Base-by-base conservation (phyloP, 2,888 invertebrate species). In the Nymphalis urticae region DNA sequence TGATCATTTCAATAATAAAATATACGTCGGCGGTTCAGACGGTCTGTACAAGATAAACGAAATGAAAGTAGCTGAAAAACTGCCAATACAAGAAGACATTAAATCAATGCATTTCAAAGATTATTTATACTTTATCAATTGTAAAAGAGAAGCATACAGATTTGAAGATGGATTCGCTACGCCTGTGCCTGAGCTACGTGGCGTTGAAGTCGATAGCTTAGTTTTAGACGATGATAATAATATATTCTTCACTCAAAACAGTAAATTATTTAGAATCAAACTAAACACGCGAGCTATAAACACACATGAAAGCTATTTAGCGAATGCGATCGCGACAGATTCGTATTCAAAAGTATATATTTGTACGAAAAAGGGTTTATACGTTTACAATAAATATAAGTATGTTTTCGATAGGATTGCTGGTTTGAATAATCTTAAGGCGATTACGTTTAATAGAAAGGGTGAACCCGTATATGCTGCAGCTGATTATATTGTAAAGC, bases 361-460 rank as follows among this genome's bases (percentile, higher is more conserved):
- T 1, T 80, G 84, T 62, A 81, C 89, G 0, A 82, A 77, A 1
- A 82, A 82, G 62, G 91, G 90, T 1, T 66, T 90, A 0, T 90
- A 82, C 62, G 79, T 82, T 0, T 92, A 90, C 59, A 90, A 92
- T 77, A 90, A 88, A 62, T 90, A 86, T 68, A 92, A 90, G 66
- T 90, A 82, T 69, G 86, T 82, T 0, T 79, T 89, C 62, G 90
- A 90, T 71, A 90, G 84, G 73, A 79, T 85, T 9, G 81, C 85
- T 2, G 78, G 83, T 71, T 73, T 90, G 27, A 80, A 62, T 53
- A 80, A 86, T 77, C 71, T 90, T 24, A 86, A 75, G 74, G 85
- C 85, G 47, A 66, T 91, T 1, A 79, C 85, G 0, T 92, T 92
- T 80, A 82, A 82, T 50, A 85, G 76, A 48, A 73, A 75, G 4